A percentile compares a stretch with the other conserved stretches of the same genome.
phyloP scores from a whole-genome alignment of 2,113 vertebrate genomes.

The Calyptomena viridis region DNA sequence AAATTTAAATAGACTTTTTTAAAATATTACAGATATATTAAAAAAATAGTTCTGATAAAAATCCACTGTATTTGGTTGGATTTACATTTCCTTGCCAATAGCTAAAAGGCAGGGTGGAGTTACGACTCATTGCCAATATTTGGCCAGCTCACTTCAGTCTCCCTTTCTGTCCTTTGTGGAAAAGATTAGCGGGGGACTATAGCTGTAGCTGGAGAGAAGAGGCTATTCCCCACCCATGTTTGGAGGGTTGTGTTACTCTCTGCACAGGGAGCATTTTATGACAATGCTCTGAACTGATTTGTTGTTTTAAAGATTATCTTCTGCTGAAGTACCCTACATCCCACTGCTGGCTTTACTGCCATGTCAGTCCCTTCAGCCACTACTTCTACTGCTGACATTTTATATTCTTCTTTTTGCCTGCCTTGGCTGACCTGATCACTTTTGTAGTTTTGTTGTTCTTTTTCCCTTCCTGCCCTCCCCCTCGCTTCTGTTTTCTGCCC shows the following conservation, averaged over 20 bases:
- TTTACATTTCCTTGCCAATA: not conserved
- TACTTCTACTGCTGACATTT: not conserved
- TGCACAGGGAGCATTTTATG: not conserved
- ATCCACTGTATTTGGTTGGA: not conserved
- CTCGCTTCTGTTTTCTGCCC: slow-evolving; percentile 9
- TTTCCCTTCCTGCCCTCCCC: not conserved
- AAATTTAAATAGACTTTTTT: not conserved
- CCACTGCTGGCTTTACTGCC: not conserved
- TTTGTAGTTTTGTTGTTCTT: not conserved
- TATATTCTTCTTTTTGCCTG: not conserved
- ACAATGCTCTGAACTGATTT: not conserved
- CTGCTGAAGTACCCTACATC: not conserved
- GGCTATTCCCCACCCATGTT: not conserved
- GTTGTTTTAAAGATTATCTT: slow-evolving; percentile 12
- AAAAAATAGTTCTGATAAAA: not conserved
- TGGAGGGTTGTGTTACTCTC: not conserved
- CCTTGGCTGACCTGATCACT: not conserved
- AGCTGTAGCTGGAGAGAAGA: not conserved
- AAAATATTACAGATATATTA: not conserved
- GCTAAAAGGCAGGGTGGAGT: not conserved
- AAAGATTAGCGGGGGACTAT: not conserved
- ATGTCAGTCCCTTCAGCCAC: not conserved
- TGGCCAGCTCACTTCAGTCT: not conserved
- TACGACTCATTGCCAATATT: not conserved
- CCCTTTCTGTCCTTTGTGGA: not conserved